Evolutionary conservation across 2,888 invertebrate genomes (phyloP), one percentile per base, ranked within the genome.

Genomic region (Halictus ligatus): DNA sequence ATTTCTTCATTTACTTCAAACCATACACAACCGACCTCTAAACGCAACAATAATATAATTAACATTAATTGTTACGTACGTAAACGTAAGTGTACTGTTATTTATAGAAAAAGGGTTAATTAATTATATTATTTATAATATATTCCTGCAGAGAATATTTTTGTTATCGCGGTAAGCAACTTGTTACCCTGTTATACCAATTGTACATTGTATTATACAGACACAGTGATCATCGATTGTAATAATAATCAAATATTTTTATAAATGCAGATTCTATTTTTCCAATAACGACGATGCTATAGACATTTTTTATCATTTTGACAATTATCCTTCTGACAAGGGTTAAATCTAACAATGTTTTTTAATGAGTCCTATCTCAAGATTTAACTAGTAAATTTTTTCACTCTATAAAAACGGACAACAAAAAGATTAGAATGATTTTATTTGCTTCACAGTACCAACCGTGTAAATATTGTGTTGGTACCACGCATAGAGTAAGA

Each of bases 41-140:
- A 75, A 71, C 48, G 40, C 67, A 72, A 75, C 8, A 40, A 71
- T 77, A 82, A 69, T 82, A 58, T 82, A 58, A 75, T 75, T 69
- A 74, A 74, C 25, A 43, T 78, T 84, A 58, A 67, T 78, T 75
- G 72, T 86, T 80, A 84, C 60, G 48, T 40, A 67, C n/a, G 43
- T 80, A 75, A 58, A 5, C 40, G 25, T 85, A 84, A 80, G 80
- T 46, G 15, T 72, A 80, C 75, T 75, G 72, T 86, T 84, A 86
- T 86, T 86, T 86, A 86, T 86, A 81, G 84, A 80, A 43, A 58
- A 80, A 86, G 86, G 86, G 86, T 85, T 85, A 81, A 86, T 86
- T 86, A 85, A 85, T 81, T 79, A 81, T 79, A 78, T 81, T 86
- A 85, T 86, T 86, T 85, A 85, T 86, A 81, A 81, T 83, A 75